Evolutionary conservation across 1,140 invertebrate genomes (phyloP).

Genomic region (Diprion similis): DNA sequence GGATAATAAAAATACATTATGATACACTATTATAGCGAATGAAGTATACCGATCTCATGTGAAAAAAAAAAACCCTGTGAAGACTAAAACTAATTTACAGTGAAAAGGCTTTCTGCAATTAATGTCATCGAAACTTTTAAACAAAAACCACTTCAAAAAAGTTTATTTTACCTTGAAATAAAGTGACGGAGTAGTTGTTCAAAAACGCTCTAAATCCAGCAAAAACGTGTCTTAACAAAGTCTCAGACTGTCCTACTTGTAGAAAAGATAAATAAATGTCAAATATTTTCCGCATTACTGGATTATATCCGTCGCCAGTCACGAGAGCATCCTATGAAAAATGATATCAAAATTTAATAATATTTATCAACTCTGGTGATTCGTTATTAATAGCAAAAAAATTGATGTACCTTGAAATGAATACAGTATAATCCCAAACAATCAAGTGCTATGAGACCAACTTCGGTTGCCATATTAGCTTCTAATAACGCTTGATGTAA

Average conservation of each 20-base stretch:
- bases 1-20: too few species aligned
- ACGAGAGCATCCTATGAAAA: constrained; percentile 66
- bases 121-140: too few species aligned
- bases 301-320: constrained; percentile 74
- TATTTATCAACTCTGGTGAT: neutral
- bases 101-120: too few species aligned
- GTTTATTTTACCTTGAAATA: constrained; percentile 76
- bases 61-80: too few species aligned
- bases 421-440: constrained; percentile 84
- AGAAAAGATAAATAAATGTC: constrained; percentile 86
- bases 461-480: constrained; percentile 89
- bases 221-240: constrained; percentile 88
- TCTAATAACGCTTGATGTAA: constrained; percentile 76
- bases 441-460: constrained; percentile 87
- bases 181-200: constrained; percentile 83
- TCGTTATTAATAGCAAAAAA: neutral
- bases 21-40: too few species aligned
- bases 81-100: too few species aligned
- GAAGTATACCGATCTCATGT: neutral
- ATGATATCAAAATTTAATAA: neutral
- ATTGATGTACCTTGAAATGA: constrained; percentile 70
- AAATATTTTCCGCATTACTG: constrained; percentile 79
- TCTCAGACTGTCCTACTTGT: constrained; percentile 89
- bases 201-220: constrained; percentile 89
- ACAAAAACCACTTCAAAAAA: too few species aligned